Percentiles rank a stretch among this genome's conserved stretches.
These are phyloP conservation scores for Anisognathus igniventris DNA, from an alignment of 2,797 vertebrate genomes.

Conservation along the genomic window DNA sequence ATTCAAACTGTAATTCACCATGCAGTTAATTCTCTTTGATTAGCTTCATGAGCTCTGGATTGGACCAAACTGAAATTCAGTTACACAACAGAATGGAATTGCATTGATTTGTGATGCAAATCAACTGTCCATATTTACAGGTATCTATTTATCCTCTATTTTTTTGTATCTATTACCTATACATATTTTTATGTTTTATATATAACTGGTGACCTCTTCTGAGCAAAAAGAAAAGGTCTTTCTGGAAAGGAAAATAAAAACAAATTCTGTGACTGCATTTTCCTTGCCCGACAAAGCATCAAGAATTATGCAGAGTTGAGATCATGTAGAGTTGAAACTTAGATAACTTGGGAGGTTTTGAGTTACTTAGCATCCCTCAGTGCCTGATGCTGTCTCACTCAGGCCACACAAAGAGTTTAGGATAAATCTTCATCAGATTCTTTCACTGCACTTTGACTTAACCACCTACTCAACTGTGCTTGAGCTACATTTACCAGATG, in stretches of 20 bases:
- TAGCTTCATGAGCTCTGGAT: not conserved
- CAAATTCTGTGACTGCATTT: not conserved
- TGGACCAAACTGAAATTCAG: slow-evolving; percentile 6
- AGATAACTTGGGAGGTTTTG: not conserved
- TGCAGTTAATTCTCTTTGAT: not conserved
- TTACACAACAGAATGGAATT: not conserved
- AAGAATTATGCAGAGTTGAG: not conserved
- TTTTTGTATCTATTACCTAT: not conserved
- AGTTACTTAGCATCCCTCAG: not conserved
- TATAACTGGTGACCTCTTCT: not conserved
- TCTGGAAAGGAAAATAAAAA: not conserved
- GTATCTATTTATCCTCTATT: not conserved
- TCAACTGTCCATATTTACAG: not conserved
- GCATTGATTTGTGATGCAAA: slow-evolving; percentile 2
- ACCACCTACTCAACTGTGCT: not conserved
- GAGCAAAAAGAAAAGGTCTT: not conserved
- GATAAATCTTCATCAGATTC: not conserved
- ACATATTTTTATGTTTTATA: not conserved
- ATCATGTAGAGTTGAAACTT: not conserved
- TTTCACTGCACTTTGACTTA: not conserved
- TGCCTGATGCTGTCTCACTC: not conserved
- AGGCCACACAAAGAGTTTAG: not conserved
- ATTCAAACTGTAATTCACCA: not conserved
- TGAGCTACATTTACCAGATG: not conserved
- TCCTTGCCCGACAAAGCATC: not conserved